phyloP scores from a whole-genome alignment of 2,797 vertebrate species.

The Acipenser ruthenus region DNA sequence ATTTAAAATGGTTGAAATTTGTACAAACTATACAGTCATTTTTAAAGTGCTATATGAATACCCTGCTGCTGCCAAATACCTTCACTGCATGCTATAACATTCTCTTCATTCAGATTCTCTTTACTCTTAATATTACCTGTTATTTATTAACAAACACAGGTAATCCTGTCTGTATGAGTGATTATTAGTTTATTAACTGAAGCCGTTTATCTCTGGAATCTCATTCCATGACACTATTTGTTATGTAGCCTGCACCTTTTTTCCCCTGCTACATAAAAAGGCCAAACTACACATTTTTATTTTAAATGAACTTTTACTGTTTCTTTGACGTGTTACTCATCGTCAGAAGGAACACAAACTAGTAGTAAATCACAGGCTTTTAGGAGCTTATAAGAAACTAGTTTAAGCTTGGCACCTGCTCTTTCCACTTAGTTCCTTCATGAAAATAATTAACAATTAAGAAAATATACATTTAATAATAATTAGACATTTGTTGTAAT shows the following conservation, averaged over 20 bases:
- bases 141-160: background rate
- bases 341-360: conserved; percentile 58
- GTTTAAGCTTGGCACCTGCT: conserved; percentile 36
- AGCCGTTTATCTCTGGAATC: background rate
- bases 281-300: conserved; percentile 13
- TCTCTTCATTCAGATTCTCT: background rate
- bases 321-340: conserved; percentile 54
- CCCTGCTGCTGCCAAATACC: no score
- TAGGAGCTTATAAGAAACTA: background rate
- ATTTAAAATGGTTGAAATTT: background rate
- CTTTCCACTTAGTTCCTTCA: conserved; percentile 45
- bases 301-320: conserved; percentile 32
- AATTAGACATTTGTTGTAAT: conserved; percentile 25
- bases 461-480: conserved; percentile 54
- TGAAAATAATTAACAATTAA: conserved; percentile 58
- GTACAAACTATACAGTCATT: no score
- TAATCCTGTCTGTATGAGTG: background rate
- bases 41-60: background rate
- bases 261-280: conserved; percentile 9
- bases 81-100: no score
- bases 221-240: no score
- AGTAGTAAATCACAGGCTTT: conserved; percentile 46
- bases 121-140: background rate
- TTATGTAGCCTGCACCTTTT: no score
- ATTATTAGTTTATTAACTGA: no score